Conservation (phyloP, 2,797 vertebrate genomes). For the Rachycentron canadum region DNA sequence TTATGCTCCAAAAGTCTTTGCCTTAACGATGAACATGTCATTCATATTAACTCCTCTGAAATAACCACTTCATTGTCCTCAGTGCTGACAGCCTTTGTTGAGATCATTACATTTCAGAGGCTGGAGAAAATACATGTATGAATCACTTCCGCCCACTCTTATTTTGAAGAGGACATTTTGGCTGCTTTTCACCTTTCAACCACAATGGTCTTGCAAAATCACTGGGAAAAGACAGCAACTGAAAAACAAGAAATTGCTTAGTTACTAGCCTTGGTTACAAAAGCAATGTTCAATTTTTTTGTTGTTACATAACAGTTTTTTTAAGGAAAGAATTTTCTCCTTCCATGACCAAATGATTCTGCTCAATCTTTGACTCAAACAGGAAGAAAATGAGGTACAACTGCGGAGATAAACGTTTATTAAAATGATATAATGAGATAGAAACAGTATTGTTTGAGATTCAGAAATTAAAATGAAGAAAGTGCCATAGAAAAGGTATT, state of each 20-base stretch:
- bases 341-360: not conserved
- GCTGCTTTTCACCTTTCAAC: not conserved
- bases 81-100: not conserved
- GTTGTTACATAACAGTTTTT: not conserved
- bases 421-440: conserved; percentile 15
- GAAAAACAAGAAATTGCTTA: not conserved
- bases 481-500: not conserved
- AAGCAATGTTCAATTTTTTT: not conserved
- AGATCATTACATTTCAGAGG: not conserved
- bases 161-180: conserved; percentile 1
- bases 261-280: not conserved
- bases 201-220: not conserved
- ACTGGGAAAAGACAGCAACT: not conserved
- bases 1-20: not conserved
- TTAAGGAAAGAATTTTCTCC: not conserved
- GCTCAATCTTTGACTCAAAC: not conserved
- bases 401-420: conserved; percentile 35
- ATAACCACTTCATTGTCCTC: not conserved
- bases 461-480: conserved; percentile 4
- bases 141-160: not conserved
- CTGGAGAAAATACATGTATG: not conserved
- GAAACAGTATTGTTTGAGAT: conserved; percentile 17
- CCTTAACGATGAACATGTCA: not conserved
- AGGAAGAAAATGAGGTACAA: not conserved
- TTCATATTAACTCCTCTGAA: not conserved